A percentile compares a stretch with the other conserved stretches of the same genome.
These are phyloP conservation scores for Labroides dimidiatus DNA, from an alignment of 2,797 vertebrate genomes.

Conservation along the genomic window DNA sequence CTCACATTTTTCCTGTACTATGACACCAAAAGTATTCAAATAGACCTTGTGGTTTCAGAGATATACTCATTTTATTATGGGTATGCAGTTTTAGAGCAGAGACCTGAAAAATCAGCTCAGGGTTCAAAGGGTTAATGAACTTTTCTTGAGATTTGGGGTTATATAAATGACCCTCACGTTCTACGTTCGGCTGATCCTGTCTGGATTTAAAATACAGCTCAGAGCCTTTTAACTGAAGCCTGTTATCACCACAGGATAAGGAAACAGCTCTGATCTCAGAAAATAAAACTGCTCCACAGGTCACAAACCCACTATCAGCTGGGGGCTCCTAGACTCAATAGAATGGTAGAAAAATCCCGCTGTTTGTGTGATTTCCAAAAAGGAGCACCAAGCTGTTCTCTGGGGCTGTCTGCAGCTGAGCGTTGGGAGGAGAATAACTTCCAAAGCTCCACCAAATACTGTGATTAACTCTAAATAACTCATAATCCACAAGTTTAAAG, in stretches of 20 bases:
- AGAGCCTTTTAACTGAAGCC: conserved; percentile 1
- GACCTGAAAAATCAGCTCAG: too few relatives aligned
- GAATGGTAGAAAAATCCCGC: conserved; percentile 18
- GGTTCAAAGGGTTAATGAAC: too few relatives aligned
- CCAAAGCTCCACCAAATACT: conserved; percentile 5
- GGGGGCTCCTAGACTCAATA: conserved; percentile 3
- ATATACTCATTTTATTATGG: too few relatives aligned
- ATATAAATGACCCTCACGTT: not conserved
- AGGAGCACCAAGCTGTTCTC: conserved; percentile 47
- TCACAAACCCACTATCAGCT: conserved; percentile 2
- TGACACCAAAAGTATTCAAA: too few relatives aligned
- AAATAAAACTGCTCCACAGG: not conserved
- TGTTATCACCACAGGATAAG: not conserved
- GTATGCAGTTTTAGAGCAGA: too few relatives aligned
- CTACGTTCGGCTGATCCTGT: not conserved
- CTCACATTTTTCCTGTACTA: too few relatives aligned
- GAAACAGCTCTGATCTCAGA: not conserved
- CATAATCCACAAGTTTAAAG: too few relatives aligned
- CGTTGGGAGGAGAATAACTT: conserved; percentile 31
- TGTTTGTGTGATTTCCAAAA: conserved; percentile 46
- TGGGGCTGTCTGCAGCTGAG: conserved; percentile 31
- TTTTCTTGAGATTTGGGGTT: too few relatives aligned
- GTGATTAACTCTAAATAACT: too few relatives aligned
- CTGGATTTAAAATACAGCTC: not conserved
- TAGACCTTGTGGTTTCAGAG: too few relatives aligned